A percentile compares a stretch with the other conserved stretches of the same genome.
phyloP scores from a whole-genome alignment of 2,113 vertebrate genomes.

The Podarcis muralis region DNA sequence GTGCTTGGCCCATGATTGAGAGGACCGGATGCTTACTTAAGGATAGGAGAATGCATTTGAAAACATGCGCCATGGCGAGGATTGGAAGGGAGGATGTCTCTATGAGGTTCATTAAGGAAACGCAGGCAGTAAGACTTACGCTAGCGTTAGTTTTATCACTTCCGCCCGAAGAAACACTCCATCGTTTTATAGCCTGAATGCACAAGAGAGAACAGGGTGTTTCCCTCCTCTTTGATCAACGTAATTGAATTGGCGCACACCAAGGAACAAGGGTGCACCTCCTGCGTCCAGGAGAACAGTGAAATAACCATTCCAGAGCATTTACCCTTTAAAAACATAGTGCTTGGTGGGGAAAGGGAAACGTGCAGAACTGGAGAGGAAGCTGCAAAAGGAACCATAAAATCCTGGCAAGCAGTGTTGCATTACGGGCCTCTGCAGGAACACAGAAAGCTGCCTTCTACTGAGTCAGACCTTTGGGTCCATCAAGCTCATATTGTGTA shows the following conservation, averaged over 20 bases:
- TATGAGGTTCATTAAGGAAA: slow-evolving; percentile 26
- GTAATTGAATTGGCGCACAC: neutral
- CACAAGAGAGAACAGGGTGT: slow-evolving; percentile 37
- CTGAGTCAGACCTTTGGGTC: too few relatives aligned
- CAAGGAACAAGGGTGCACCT: fast-evolving
- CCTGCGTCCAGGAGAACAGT: neutral
- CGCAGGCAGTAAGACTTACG: slow-evolving; percentile 65
- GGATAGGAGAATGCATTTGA: neutral
- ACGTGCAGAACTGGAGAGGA: neutral
- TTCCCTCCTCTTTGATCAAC: neutral
- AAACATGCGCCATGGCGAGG: neutral
- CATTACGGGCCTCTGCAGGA: too few relatives aligned
- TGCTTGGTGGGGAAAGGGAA: neutral
- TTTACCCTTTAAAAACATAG: neutral
- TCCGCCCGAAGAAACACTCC: slow-evolving; percentile 85
- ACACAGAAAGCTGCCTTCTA: too few relatives aligned
- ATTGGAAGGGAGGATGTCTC: neutral
- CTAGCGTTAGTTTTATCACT: slow-evolving; percentile 86
- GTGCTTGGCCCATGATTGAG: slow-evolving; percentile 16
- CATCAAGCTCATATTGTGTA: too few relatives aligned
- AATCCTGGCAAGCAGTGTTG: neutral
- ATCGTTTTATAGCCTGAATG: slow-evolving; percentile 81
- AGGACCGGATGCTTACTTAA: neutral
- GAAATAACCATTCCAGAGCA: neutral
- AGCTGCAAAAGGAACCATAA: neutral